Percentiles rank a stretch among this genome's conserved stretches.
Conservation (phyloP, 2,113 vertebrate species). For the Litocranius walleri region DNA sequence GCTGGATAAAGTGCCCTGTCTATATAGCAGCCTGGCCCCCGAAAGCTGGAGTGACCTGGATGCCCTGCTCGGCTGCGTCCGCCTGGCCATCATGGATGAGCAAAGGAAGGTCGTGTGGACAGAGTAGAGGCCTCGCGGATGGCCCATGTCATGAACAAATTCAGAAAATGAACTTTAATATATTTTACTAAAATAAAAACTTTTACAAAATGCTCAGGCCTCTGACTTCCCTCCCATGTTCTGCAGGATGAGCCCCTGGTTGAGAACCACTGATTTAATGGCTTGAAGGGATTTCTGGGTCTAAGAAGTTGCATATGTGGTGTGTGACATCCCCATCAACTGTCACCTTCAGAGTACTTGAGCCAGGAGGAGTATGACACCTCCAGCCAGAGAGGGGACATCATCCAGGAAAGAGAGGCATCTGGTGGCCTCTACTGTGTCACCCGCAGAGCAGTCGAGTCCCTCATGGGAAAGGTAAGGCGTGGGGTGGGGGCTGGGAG, state of each 20-base stretch:
- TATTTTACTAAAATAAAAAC: background rate
- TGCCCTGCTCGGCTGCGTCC: constrained; percentile 78
- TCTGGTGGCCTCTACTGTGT: constrained; percentile 70
- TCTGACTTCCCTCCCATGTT: fast-evolving
- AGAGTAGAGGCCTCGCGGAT: constrained; percentile 80
- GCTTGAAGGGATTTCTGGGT: background rate
- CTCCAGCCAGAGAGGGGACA: constrained; percentile 78
- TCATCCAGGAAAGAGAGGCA: constrained; percentile 80
- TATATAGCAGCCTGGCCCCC: constrained; percentile 80
- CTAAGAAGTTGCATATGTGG: background rate
- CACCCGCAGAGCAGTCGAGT: constrained; percentile 83
- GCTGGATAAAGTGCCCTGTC: constrained; percentile 86
- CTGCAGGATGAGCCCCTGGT: no score
- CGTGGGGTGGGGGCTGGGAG: fast-evolving
- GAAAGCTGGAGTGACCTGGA: constrained; percentile 84
- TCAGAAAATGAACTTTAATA: background rate
- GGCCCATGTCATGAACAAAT: fast-evolving
- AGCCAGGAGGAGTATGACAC: constrained; percentile 77
- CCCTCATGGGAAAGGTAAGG: constrained; percentile 85
- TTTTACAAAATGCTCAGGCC: background rate
- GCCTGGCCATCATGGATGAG: constrained; percentile 81
- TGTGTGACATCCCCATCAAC: background rate
- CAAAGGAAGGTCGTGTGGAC: constrained; percentile 91
- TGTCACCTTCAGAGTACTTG: constrained; percentile 79
- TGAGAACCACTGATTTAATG: background rate